phyloP scores from a whole-genome alignment of 2,113 vertebrate species.

The Scomber japonicus region DNA sequence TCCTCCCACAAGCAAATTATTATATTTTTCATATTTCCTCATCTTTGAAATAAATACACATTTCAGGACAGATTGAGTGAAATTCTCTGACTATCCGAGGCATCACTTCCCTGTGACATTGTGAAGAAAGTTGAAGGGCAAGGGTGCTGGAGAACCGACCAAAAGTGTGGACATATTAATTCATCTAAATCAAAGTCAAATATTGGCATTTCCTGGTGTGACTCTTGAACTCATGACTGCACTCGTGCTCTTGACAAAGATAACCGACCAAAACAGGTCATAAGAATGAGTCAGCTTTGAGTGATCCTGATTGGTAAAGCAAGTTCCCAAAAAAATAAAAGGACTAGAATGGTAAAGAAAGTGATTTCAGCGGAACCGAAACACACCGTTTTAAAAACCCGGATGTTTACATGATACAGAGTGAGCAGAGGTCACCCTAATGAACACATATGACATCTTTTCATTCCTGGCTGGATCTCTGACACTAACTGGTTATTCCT shows the following conservation, averaged over 20 bases:
- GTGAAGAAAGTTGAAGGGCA: slow-evolving; percentile 27
- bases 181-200: slow-evolving; percentile 47
- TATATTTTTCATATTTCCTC: neutral
- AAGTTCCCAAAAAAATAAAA: neutral
- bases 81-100: slow-evolving; percentile 26
- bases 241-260: slow-evolving; percentile 17
- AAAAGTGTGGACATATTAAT: slow-evolving; percentile 37
- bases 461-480: neutral
- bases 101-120: slow-evolving; percentile 21
- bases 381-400: too few species aligned
- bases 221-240: slow-evolving; percentile 22
- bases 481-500: neutral
- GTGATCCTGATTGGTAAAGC: neutral
- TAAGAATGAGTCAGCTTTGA: slow-evolving; percentile 12
- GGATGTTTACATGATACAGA: too few species aligned
- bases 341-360: too few species aligned
- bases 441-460: neutral
- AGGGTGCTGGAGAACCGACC: slow-evolving; percentile 16
- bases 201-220: slow-evolving; percentile 43
- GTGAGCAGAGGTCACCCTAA: too few species aligned
- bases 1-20: slow-evolving; percentile 4
- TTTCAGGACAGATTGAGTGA: slow-evolving; percentile 10
- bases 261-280: neutral
- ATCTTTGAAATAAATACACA: slow-evolving; percentile 20
- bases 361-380: too few species aligned